Evolutionary conservation across 2,113 vertebrate species (phyloP).

Genomic region (Elachura formosa): DNA sequence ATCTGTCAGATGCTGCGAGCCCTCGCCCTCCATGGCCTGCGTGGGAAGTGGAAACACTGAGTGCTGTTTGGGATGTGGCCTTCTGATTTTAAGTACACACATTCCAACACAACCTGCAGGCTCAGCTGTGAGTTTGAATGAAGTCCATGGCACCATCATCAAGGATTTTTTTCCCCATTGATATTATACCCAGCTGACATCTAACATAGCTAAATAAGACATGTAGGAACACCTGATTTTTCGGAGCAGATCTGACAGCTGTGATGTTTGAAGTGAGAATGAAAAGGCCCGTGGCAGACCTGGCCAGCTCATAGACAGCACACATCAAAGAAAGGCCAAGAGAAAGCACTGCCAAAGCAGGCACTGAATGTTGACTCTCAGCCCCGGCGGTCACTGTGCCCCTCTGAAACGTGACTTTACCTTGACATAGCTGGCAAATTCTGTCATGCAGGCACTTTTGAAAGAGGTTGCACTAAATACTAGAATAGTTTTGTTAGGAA

Average conservation of each 20-base stretch:
- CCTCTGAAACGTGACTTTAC: background rate
- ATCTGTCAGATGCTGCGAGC: background rate
- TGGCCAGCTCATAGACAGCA: background rate
- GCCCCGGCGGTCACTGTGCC: accelerated
- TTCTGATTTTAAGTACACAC: background rate
- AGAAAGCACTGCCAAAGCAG: background rate
- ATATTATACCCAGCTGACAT: background rate
- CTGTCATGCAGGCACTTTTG: conserved; percentile 34
- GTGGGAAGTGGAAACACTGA: background rate
- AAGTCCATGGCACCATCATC: background rate
- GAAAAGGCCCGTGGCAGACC: background rate
- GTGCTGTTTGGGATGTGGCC: background rate
- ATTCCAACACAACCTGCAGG: background rate
- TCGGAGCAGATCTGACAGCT: background rate
- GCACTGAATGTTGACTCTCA: background rate
- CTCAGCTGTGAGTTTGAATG: background rate
- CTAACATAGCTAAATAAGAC: background rate
- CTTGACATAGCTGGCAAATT: conserved; percentile 25
- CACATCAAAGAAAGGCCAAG: background rate
- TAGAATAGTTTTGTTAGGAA: conserved; percentile 23
- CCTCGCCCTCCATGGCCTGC: background rate
- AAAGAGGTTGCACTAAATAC: conserved; percentile 1
- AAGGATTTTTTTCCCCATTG: background rate
- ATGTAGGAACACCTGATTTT: background rate
- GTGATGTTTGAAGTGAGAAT: background rate